Evolutionary conservation across 1,140 invertebrate species (phyloP).

Genomic region (Drosophila seguyi): DNA sequence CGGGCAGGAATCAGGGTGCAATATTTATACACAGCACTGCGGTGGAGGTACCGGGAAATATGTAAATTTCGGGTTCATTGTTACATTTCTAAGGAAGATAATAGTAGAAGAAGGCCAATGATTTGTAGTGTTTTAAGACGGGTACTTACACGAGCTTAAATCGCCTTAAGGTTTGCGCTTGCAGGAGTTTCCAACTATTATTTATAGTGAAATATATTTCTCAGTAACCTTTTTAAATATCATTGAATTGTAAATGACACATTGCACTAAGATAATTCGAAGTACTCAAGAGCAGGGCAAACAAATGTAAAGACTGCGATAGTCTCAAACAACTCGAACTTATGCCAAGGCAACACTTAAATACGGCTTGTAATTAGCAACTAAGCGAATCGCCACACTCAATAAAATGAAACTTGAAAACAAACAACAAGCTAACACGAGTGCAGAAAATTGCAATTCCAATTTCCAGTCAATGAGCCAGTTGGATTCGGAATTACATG

Average conservation of each 20-base stretch:
- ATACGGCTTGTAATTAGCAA: slow-evolving; percentile 12
- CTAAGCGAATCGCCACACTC: slow-evolving; percentile 1
- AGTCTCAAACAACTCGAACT: not conserved
- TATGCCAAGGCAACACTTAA: slow-evolving; percentile 4
- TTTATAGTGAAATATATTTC: no score
- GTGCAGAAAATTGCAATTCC: slow-evolving; percentile 22
- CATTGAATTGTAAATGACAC: not conserved
- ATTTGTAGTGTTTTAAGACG: not conserved
- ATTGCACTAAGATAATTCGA: not conserved
- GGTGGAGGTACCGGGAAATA: not conserved
- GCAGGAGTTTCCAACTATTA: no score
- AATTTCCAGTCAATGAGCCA: not conserved
- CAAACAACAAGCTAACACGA: slow-evolving; percentile 7
- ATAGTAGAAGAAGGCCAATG: not conserved
- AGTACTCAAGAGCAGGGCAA: not conserved
- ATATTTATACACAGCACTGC: slow-evolving; percentile 19
- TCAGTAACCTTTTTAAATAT: not conserved
- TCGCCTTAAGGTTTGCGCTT: not conserved
- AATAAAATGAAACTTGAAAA: slow-evolving; percentile 4
- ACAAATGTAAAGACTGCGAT: no score
- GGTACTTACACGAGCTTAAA: not conserved
- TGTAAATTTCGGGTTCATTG: not conserved
- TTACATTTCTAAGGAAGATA: not conserved
- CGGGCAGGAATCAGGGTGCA: slow-evolving; percentile 11
- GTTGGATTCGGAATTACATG: not conserved